Base-by-base conservation (phyloP, 1,140 invertebrate genomes). In the Vanessa tameamea region DNA sequence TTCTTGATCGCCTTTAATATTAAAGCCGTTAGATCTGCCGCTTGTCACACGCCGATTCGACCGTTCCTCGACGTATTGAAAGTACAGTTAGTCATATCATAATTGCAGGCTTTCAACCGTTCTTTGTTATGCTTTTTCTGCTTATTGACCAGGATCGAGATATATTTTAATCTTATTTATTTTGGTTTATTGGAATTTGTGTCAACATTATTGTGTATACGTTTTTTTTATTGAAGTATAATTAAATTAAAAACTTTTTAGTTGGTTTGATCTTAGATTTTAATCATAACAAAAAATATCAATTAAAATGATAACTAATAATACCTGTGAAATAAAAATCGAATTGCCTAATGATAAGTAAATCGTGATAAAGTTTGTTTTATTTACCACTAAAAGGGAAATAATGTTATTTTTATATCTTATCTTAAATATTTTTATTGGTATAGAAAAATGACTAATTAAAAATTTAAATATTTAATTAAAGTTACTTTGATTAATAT, bases 11-110 rank as follows among this genome's bases (percentile, higher is more conserved):
- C 7, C 13, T 47, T 50, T 51, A 64, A 64, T 47, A 51, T 20
- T 63, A 69, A 69, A 74, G 50, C 72, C 72, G 72, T 74, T 74
- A 74, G 59, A 66, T 70, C 9, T 20, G 53, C 55, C 48, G 69
- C 64, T 48, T 64, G 43, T 47, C 37, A 26, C 23, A 50, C 31
- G 53, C 57, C 31, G 31, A 50, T 48, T 48, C 47, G 57, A 23
- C 37, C 50, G 72, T 64, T 74, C 66, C 51, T 31, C 47, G 47
- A 43, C 7, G 23, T 15, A n/a, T 64, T 63, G 57, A 63, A 69
- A 61, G 14, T 48, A 67, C 64, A 66, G 47, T 71, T 47, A 68
- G 57, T 68, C 57, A 73, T 68, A 69, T 23, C 43, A 59, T 64
- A 70, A 63, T 63, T 70, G 20, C 23, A 64, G 59, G 16, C 12